Percentiles rank a stretch among this genome's conserved stretches.
Conservation (phyloP, 2,888 invertebrate genomes). For the Cryptus viduatorius region DNA sequence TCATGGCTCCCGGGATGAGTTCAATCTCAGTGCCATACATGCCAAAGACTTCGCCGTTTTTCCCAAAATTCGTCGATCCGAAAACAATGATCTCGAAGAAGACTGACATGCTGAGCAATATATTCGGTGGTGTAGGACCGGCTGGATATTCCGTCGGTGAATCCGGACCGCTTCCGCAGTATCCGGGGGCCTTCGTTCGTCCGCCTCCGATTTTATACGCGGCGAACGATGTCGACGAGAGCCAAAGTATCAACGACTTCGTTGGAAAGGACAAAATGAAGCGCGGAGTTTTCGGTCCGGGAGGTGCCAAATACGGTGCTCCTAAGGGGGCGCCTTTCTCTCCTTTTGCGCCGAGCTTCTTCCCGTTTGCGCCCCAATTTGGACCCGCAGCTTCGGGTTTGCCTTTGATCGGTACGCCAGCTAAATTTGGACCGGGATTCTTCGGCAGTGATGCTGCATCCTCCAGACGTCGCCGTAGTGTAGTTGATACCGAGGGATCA, state of each 20-base stretch:
- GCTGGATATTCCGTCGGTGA: conserved; percentile 50
- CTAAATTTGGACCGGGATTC: conserved; percentile 22
- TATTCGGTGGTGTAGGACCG: conserved; percentile 77
- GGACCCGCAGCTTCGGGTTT: not conserved
- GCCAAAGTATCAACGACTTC: conserved; percentile 1
- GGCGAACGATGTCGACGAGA: conserved; percentile 18
- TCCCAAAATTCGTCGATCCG: conserved; percentile 81
- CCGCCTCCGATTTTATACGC: conserved; percentile 56
- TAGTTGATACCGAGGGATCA: conserved; percentile 37
- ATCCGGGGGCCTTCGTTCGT: not conserved
- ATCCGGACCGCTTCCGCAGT: conserved; percentile 4
- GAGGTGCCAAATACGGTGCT: conserved; percentile 27
- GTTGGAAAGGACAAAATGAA: conserved; percentile 46
- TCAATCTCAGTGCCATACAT: conserved; percentile 78
- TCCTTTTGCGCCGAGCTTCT: conserved; percentile 29
- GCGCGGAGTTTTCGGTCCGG: conserved; percentile 57
- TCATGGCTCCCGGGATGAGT: conserved; percentile 68
- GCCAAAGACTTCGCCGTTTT: conserved; percentile 77
- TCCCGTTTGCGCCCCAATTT: conserved; percentile 18
- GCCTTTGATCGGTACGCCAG: conserved; percentile 26
- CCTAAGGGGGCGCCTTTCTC: conserved; percentile 34
- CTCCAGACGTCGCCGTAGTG: conserved; percentile 60
- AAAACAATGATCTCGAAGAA: conserved; percentile 79
- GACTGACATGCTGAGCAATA: conserved; percentile 75
- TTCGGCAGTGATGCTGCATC: conserved; percentile 34